These are phyloP conservation scores for Cantharis rustica DNA, from an alignment of 2,888 invertebrate species.

Conservation along the genomic window DNA sequence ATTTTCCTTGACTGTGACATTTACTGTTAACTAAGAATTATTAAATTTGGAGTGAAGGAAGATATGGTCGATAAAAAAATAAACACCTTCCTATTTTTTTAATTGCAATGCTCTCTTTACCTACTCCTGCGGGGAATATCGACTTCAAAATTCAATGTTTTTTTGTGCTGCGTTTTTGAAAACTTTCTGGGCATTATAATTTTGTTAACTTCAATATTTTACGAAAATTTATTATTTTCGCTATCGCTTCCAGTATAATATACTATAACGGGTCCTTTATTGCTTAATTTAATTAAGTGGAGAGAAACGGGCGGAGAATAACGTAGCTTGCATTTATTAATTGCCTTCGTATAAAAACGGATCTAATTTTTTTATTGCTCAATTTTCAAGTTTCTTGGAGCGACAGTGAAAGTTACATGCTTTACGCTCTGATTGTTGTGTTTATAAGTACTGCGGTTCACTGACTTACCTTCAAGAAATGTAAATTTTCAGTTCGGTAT, in stretches of 20 bases:
- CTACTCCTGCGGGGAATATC: too few species aligned
- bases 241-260: background rate
- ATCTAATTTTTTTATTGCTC: constrained; percentile 1
- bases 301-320: background rate
- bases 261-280: background rate
- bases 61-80: background rate
- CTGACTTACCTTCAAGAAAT: constrained; percentile 6
- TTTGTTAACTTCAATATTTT: background rate
- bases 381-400: constrained; percentile 12
- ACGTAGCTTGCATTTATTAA: background rate
- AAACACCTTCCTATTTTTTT: too few species aligned
- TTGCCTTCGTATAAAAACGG: background rate
- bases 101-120: too few species aligned
- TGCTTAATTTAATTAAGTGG: background rate
- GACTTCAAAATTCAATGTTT: too few species aligned
- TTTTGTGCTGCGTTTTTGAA: too few species aligned
- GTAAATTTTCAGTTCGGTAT: constrained; percentile 1
- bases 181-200: background rate
- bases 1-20: background rate
- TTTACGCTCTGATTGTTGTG: constrained; percentile 15
- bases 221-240: background rate
- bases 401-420: constrained; percentile 14
- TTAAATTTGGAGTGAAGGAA: background rate
- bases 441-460: constrained; percentile 8
- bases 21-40: background rate